phyloP scores from a whole-genome alignment of 2,888 invertebrate species.

The Copidosoma aretas region DNA sequence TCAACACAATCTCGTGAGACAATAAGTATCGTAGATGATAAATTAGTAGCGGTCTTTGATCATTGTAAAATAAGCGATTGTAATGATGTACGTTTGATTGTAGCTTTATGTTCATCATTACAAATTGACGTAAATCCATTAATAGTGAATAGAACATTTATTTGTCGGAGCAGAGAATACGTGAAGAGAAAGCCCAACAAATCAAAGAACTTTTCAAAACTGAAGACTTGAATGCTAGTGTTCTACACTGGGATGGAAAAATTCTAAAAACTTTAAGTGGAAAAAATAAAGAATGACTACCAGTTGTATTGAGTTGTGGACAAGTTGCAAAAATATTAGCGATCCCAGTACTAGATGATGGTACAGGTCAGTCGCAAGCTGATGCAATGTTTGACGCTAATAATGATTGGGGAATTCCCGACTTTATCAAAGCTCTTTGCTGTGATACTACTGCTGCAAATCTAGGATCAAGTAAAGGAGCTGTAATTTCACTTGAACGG shows the following conservation, averaged over 20 bases:
- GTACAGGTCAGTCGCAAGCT: slow-evolving; percentile 40
- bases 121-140: neutral
- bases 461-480: neutral
- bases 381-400: slow-evolving; percentile 31
- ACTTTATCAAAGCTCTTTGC: slow-evolving; percentile 40
- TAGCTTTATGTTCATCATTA: slow-evolving; percentile 14
- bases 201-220: slow-evolving; percentile 33
- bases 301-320: slow-evolving; percentile 39
- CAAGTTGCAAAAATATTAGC: slow-evolving; percentile 42
- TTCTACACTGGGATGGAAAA: slow-evolving; percentile 47
- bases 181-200: slow-evolving; percentile 25
- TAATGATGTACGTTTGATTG: slow-evolving; percentile 11
- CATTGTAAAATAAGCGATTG: slow-evolving; percentile 34
- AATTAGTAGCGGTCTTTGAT: slow-evolving; percentile 32
- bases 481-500: neutral
- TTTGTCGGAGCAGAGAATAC: slow-evolving; percentile 16
- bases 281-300: slow-evolving; percentile 40
- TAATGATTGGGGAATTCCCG: slow-evolving; percentile 40
- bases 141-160: slow-evolving; percentile 6
- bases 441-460: slow-evolving; percentile 49
- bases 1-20: neutral
- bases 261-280: slow-evolving; percentile 33
- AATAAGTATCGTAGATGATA: slow-evolving; percentile 24
- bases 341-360: slow-evolving; percentile 34
- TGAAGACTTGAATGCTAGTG: slow-evolving; percentile 24